A percentile compares a stretch with the other conserved stretches of the same genome.
Conservation (phyloP, 2,888 invertebrate genomes). For the Listrodromus nycthemerus region DNA sequence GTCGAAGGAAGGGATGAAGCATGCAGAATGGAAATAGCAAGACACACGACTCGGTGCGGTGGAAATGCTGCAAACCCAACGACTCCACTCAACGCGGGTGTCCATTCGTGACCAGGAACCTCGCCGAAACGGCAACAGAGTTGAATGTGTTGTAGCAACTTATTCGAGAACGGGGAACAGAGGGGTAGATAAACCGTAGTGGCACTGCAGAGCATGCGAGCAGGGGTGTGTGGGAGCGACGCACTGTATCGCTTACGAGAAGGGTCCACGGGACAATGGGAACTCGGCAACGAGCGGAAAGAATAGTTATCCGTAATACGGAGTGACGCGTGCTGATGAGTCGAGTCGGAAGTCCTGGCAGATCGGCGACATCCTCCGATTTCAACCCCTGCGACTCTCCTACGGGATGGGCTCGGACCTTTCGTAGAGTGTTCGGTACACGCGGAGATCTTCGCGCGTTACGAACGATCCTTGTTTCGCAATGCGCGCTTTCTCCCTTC, state of each 20-base stretch:
- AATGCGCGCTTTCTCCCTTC: constrained; percentile 15
- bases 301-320: constrained; percentile 82
- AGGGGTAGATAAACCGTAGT: constrained; percentile 50
- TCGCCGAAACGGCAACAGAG: constrained; percentile 23
- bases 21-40: constrained; percentile 50
- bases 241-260: constrained; percentile 80
- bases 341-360: constrained; percentile 80
- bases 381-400: neutral
- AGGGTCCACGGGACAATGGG: constrained; percentile 76
- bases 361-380: constrained; percentile 69
- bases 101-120: neutral
- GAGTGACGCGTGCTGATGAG: constrained; percentile 82
- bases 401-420: neutral
- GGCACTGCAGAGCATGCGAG: constrained; percentile 48
- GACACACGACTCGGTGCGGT: neutral
- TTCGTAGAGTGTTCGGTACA: neutral
- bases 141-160: constrained; percentile 30
- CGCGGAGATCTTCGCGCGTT: constrained; percentile 30
- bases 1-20: neutral
- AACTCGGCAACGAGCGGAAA: constrained; percentile 80
- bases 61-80: neutral
- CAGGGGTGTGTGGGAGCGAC: constrained; percentile 54
- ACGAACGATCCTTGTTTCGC: constrained; percentile 34
- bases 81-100: neutral
- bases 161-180: constrained; percentile 35